Conservation (phyloP, 1,140 invertebrate genomes). For the Drosophila murphyi region DNA sequence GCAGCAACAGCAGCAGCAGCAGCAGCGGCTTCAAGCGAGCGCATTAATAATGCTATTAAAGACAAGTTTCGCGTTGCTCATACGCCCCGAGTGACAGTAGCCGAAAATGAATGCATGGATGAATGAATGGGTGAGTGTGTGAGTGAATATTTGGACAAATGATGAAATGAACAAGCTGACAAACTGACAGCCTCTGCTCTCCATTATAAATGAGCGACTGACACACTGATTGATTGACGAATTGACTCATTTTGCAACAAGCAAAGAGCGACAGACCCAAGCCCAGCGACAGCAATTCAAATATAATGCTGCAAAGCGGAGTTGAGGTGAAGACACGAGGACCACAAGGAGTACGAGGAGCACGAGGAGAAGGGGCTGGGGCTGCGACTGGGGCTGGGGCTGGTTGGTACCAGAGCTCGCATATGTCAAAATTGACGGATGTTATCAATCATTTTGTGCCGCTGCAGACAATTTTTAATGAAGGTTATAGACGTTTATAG, state of each 20-base stretch:
- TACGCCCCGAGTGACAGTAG: slow-evolving; percentile 69
- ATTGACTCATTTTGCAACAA: slow-evolving; percentile 70
- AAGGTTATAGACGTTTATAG: slow-evolving; percentile 81
- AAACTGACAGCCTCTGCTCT: slow-evolving; percentile 31
- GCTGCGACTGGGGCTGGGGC: slow-evolving; percentile 16
- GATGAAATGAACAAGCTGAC: slow-evolving; percentile 38
- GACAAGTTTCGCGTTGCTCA: slow-evolving; percentile 50
- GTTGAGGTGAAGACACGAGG: background rate
- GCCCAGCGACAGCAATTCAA: background rate
- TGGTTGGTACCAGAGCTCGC: slow-evolving; percentile 55
- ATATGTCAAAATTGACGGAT: slow-evolving; percentile 83
- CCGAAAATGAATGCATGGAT: slow-evolving; percentile 29
- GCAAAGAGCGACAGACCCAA: slow-evolving; percentile 21
- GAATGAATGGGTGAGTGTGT: slow-evolving; percentile 22
- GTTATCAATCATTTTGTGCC: slow-evolving; percentile 83
- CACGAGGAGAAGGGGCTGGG: slow-evolving; percentile 14
- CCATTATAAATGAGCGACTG: slow-evolving; percentile 77
- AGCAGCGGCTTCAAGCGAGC: slow-evolving; percentile 17
- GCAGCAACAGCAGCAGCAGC: no score
- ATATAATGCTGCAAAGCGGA: slow-evolving; percentile 5
- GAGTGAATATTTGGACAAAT: slow-evolving; percentile 37
- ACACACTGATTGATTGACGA: slow-evolving; percentile 81
- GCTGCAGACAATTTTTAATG: slow-evolving; percentile 82
- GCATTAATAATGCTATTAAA: slow-evolving; percentile 59
- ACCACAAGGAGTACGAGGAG: slow-evolving; percentile 18